Base-by-base conservation (phyloP, 37 sponge, comb jelly and placozoan genomes). In the Ianthella basta region DNA sequence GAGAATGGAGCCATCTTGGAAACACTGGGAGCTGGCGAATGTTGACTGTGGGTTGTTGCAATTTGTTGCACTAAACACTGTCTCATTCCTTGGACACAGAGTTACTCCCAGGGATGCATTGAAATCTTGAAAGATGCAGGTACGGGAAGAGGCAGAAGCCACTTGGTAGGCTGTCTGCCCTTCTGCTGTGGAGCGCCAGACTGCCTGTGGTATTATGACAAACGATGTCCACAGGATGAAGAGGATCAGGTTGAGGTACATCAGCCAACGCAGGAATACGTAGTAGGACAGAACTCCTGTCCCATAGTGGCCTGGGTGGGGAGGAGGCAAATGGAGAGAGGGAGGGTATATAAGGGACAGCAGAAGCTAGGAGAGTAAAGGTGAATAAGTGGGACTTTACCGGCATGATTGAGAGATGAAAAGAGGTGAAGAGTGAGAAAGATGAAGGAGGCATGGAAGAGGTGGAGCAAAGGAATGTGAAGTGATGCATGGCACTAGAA, bases 241-340 rank as follows among this genome's bases (percentile, higher is more conserved):
- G 75, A 97, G 85, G 54, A 93, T 35, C 0, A 97, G 6, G 63
- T 97, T 95, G 82, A 93, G 82, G 55, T 93, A 59, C 33, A 97
- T 87, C 40, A 97, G 60, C 89, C 91, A 97, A 18, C 96, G 94
- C 39, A 97, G 94, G 84, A 95, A 96, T 55, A 95, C 73, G 65
- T 92, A 97, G 79, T 97, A 97, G 33, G 98, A 95, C 24, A 91
- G 94, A 4, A 95, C 92, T 23, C 86, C 87, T 21, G 96, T 95
- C 23, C 98, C 98, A 87, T 91, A 96, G 70, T 87, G 88, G 75
- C 97, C 97, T 87, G 82, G 86, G 27, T 39, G 19, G 23, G 1
- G 29, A 81, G 3, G 50, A 8, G 8, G 3, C 8, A 44, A 10
- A 44, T 44, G 50, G 50, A 44, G 50, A 44, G 50, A 65, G 32